Evolutionary conservation across 2,797 vertebrate species (phyloP).

Genomic region (Anolis apletophallus): DNA sequence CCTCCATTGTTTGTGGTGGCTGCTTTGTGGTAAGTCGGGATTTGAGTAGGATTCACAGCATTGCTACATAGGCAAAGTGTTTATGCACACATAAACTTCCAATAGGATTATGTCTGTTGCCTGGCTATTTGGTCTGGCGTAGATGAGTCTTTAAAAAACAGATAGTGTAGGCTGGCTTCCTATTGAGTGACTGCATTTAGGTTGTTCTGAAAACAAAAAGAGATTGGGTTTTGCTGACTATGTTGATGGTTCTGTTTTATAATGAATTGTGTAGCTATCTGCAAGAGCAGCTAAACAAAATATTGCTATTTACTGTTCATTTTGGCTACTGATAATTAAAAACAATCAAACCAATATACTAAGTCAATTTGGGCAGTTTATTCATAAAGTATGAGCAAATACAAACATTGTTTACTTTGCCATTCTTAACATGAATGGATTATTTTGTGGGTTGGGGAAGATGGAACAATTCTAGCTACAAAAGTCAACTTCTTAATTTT

Average conservation of each 20-base stretch:
- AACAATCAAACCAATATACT: slow-evolving; percentile 60
- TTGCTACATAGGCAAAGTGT: too few relatives aligned
- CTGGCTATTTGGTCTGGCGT: neutral
- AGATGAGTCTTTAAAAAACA: neutral
- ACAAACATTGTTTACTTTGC: slow-evolving; percentile 61
- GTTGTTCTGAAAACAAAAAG: rapidly evolving
- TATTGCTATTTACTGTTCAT: slow-evolving; percentile 60
- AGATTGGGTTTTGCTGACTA: neutral
- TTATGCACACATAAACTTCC: too few relatives aligned
- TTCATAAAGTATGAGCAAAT: slow-evolving; percentile 67
- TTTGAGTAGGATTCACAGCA: too few relatives aligned
- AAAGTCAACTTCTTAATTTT: slow-evolving; percentile 70
- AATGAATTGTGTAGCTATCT: slow-evolving; percentile 11
- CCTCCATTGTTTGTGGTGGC: too few relatives aligned
- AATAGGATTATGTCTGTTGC: too few relatives aligned
- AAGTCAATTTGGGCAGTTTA: slow-evolving; percentile 61
- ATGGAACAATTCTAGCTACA: slow-evolving; percentile 63
- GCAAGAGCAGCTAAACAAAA: neutral
- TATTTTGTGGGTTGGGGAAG: slow-evolving; percentile 57
- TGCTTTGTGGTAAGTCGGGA: too few relatives aligned
- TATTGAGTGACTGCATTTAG: neutral
- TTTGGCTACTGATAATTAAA: slow-evolving; percentile 60
- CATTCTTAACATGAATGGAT: slow-evolving; percentile 61
- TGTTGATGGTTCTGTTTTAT: neutral
- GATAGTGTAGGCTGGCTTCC: neutral